Base-by-base conservation (phyloP, 2,888 invertebrate species). In the Dynastes tityus region DNA sequence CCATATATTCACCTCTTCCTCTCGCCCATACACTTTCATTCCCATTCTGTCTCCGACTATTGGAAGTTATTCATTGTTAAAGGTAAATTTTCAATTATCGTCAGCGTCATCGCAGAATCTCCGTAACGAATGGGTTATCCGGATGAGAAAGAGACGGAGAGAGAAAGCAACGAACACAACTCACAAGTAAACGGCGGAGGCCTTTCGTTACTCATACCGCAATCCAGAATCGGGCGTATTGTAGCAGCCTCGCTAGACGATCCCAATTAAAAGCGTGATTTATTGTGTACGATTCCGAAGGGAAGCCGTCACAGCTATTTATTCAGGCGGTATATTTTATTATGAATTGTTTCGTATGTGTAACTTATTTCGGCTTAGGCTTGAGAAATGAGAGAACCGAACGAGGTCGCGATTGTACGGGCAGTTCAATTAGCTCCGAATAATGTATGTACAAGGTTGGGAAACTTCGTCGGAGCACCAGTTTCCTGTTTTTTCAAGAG, bases 181-280 rank as follows among this genome's bases (percentile, higher is more conserved):
- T 45, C 11, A 22, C 22, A 37, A 37, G 32, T 37, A 37, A 37
- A 5, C 32, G 32, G 32, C 11, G 45, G 11, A 8, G 11, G 45
- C 9, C 11, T 45, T 45, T 45, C 45, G 45, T 45, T 45, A 2
- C 9, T 45, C 11, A 6, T 2, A 11, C 11, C 45, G 45, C 45
- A 37, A 37, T 37, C 32, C 32, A 37, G 32, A 4, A 2, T 37
- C 32, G 5, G 2, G 45, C 45, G 45, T 45, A 45, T 45, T 11
- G 45, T 11, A 8, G 45, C 45, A 45, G 45, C 45, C 8, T 2
- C 45, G 45, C 55, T 16, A 68, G 22, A 61, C 61, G 3, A 22
- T 79, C 70, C 79, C 80, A 80, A 80, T 80, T 80, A 80, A 79
- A 80, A 55, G 37, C 79, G 67, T 80, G 79, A 80, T 80, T 80